Conservation (phyloP, 2,113 vertebrate genomes). For the crab-eating macaque (Macaca fascicularis) region T2T-MFA8v1.1 NC_088395.1:139016001-139016500, state of each 20-base stretch:
- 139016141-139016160: neutral
- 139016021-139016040: neutral
- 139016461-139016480: conserved; percentile 65
- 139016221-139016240: neutral
- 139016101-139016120: conserved; percentile 18
- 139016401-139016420: conserved; percentile 70
- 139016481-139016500: conserved; percentile 48
- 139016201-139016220: conserved; percentile 13
- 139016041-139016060: neutral
- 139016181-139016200: neutral
- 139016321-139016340: neutral
- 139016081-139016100: conserved; percentile 44
- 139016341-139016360: conserved; percentile 47
- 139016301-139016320: conserved; percentile 8
- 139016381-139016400: conserved; percentile 70
- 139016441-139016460: conserved; percentile 56
- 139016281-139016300: conserved; percentile 20
- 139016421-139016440: conserved; percentile 66
- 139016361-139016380: conserved; percentile 9
- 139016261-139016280: conserved; percentile 35
- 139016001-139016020: neutral
- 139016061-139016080: neutral
- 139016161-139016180: conserved; percentile 23
- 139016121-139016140: conserved; percentile 25
- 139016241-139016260: conserved; percentile 59